Evolutionary conservation across 2,113 vertebrate genomes (phyloP), one percentile per base, ranked within the genome.

Genomic region (Gallinago undulata): DNA sequence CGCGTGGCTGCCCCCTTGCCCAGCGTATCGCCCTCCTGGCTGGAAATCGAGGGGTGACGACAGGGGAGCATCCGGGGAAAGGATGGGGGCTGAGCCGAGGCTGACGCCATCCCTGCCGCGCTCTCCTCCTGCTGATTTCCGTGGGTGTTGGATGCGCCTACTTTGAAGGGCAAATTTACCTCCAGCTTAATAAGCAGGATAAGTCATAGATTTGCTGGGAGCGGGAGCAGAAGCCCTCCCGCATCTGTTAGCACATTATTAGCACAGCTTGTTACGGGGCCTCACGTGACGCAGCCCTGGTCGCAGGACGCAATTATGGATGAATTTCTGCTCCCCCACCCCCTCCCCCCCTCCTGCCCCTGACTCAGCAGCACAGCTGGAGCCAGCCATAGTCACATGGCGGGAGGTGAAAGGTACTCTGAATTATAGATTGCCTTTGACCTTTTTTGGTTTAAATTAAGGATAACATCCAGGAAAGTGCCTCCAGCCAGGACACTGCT

Each of bases 391-490:
- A 94, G 87, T 89, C 93, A 94, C 95, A 83, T 94, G 85, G 94
- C 93, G 74, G 93, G 93, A 94, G 91, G 94, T 95, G 96, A 96
- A 94, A 89, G 84, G 87, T 95, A 56, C 91, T 89, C 87, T 95
- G 94, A 97, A 97, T 97, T 96, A 96, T 94, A 94, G 94, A 96
- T 94, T 87, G 87, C 89, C 95, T 96, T 96, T 96, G 96, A 96
- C 95, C 96, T 94, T 89, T 93, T 85, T 96, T 93, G 77, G 93
- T 95, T 96, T 97, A 94, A 95, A 95, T 96, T 96, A 95, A 97
- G 93, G 91, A 83, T 95, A 95, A 80, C 84, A 96, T 93, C 77
- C 81, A 94, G 87, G 70, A 94, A 96, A 96, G 80, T 73, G 93
- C 95, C 96, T 95, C 92, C 87, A 96, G 89, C 94, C 91, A 96